Base-by-base conservation (phyloP, 1,140 invertebrate species). In the Heliconius nattereri region DNA sequence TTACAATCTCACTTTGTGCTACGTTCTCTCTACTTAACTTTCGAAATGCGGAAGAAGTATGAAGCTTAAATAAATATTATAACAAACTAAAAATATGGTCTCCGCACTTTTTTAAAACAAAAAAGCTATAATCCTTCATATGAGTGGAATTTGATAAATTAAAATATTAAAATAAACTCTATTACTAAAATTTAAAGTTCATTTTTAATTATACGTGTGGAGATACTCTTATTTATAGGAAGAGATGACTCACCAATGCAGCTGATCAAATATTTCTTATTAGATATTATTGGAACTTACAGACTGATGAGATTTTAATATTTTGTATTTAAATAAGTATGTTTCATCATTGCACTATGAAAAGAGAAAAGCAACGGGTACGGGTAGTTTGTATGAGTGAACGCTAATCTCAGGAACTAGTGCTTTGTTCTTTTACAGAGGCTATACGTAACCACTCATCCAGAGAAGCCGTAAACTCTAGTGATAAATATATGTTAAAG, bases 201-300 rank as follows among this genome's bases (percentile, higher is more conserved):
- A 32, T 66, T 60, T 54, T 75, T 54, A 3, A 11, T 40, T 75
- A 37, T 66, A 75, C 13, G 7, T 66, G n/a, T 40, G 32, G 20
- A 60, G 23, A 57, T 29, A 6, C 60, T 29, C 13, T 72, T 78
- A 52, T 78, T 52, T 73, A 60, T 74, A 74, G 45, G 20, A 71
- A 70, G 11, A 32, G 20, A 71, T 77, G 76, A 77, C 45, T 77
- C 76, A 76, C 75, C 45, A 70, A 77, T 71, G 70, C 76, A 77
- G 76, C 76, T 77, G 76, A 70, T 77, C 70, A 77, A 77, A 77
- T 77, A 77, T 77, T 77, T 77, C 76, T 77, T 77, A 77, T 77
- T 72, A 71, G 76, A 72, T 77, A 72, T 77, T 77, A 77, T 77
- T 77, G 76, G 76, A 72, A 72, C 70, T 23, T 71, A 32, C 66